Percentiles rank a stretch among this genome's conserved stretches.
Conservation (phyloP, 1,140 invertebrate genomes). For the Cataglyphis hispanica region DNA sequence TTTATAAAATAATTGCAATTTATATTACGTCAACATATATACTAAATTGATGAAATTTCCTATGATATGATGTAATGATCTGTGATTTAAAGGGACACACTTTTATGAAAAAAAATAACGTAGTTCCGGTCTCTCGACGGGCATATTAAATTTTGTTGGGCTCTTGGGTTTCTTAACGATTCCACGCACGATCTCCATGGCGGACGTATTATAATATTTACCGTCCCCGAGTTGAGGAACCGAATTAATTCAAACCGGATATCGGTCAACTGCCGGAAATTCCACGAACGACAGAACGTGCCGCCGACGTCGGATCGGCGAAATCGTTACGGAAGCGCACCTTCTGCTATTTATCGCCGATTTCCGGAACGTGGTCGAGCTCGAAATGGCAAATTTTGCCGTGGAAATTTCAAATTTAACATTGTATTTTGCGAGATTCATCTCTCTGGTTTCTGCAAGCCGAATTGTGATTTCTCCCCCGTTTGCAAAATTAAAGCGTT, state of each 20-base stretch:
- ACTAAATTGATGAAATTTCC: background rate
- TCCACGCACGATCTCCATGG: constrained; percentile 58
- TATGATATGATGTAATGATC: background rate
- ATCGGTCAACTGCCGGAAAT: constrained; percentile 72
- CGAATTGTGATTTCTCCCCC: background rate
- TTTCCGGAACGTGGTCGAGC: constrained; percentile 46
- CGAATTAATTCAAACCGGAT: constrained; percentile 73
- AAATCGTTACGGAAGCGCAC: constrained; percentile 39
- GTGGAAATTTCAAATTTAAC: constrained; percentile 29
- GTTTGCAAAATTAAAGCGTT: background rate
- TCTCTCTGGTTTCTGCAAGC: background rate
- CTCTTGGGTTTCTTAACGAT: constrained; percentile 64
- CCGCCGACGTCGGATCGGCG: constrained; percentile 24
- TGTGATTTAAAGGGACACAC: background rate
- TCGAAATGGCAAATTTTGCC: constrained; percentile 54
- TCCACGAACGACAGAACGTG: constrained; percentile 56
- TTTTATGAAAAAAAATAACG: constrained; percentile 19
- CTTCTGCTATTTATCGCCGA: constrained; percentile 57
- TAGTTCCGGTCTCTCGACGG: background rate
- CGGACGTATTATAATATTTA: constrained; percentile 69
- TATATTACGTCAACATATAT: background rate
- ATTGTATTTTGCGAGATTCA: background rate
- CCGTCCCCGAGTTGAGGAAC: constrained; percentile 58
- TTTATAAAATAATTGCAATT: constrained; percentile 6
- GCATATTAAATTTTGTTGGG: constrained; percentile 66